Evolutionary conservation across 2,888 invertebrate species (phyloP).

Genomic region (Heteromyza rotundicornis): DNA sequence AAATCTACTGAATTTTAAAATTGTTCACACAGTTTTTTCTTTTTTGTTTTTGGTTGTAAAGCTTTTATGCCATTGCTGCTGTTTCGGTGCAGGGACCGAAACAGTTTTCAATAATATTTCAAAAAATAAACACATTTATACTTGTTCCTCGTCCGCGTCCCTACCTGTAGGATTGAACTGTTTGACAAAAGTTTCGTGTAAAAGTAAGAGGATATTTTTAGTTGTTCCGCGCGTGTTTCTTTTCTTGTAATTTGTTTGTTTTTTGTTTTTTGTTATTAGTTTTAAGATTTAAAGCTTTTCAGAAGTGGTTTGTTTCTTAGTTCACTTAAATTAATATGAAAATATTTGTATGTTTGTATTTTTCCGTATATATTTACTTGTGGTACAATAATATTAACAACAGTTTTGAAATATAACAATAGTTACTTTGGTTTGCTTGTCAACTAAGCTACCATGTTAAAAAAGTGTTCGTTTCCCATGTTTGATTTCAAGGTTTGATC

Average conservation of each 20-base stretch:
- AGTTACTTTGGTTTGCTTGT: too few species aligned
- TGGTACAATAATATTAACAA: neutral
- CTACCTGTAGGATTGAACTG: neutral
- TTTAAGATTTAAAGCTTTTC: neutral
- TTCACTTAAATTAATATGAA: neutral
- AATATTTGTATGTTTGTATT: neutral
- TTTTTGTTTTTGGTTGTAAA: neutral
- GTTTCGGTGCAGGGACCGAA: neutral
- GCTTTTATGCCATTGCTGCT: constrained; percentile 7
- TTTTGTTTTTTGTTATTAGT: neutral
- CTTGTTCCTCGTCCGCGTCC: too few species aligned
- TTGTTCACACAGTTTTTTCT: neutral
- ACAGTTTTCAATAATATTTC: constrained; percentile 1
- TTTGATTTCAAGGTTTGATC: neutral
- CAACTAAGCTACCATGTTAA: neutral
- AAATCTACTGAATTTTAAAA: neutral
- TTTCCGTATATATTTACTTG: neutral
- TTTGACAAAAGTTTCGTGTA: neutral
- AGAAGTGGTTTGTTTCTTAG: too few species aligned
- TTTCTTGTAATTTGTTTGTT: neutral
- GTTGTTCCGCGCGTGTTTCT: neutral
- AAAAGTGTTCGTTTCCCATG: neutral
- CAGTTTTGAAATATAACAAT: too few species aligned
- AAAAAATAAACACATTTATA: neutral
- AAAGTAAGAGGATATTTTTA: neutral